These are phyloP conservation scores for Zaprionus africanus DNA, from an alignment of 1,140 invertebrate species.

Conservation along the genomic window DNA sequence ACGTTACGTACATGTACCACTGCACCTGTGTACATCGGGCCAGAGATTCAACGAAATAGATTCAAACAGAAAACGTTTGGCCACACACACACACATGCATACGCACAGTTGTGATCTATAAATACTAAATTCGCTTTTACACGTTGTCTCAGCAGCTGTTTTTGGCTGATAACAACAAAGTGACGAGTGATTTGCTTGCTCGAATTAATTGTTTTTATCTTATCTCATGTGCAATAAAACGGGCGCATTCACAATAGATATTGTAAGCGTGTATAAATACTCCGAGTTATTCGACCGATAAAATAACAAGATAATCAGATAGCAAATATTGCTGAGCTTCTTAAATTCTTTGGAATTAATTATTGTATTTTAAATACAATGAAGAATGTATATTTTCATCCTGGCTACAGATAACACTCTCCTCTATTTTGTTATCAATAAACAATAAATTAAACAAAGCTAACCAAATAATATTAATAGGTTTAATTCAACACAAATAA, in stretches of 20 bases:
- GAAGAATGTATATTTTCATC: neutral
- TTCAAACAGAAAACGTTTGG: slow-evolving; percentile 4
- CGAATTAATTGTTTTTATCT: slow-evolving; percentile 15
- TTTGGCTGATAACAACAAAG: slow-evolving; percentile 28
- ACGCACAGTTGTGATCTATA: neutral
- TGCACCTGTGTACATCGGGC: slow-evolving; percentile 16
- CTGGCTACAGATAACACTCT: neutral
- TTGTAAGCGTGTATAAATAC: neutral
- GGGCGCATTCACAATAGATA: neutral
- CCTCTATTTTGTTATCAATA: neutral
- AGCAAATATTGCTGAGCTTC: neutral
- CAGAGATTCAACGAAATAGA: slow-evolving; percentile 12
- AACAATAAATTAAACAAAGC: neutral
- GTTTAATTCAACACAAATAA: too few relatives aligned
- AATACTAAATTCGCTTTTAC: slow-evolving; percentile 11
- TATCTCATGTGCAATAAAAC: slow-evolving; percentile 19
- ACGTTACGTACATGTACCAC: neutral
- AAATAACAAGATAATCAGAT: slow-evolving; percentile 1
- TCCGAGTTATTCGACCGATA: neutral
- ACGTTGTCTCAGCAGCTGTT: slow-evolving; percentile 29
- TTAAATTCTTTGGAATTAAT: neutral
- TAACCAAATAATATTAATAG: too few relatives aligned
- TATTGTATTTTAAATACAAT: neutral
- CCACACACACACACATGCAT: slow-evolving; percentile 30
- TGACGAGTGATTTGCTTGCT: slow-evolving; percentile 14